phyloP scores from a whole-genome alignment of 2,113 vertebrate species.

The Pyxicephalus adspersus region DNA sequence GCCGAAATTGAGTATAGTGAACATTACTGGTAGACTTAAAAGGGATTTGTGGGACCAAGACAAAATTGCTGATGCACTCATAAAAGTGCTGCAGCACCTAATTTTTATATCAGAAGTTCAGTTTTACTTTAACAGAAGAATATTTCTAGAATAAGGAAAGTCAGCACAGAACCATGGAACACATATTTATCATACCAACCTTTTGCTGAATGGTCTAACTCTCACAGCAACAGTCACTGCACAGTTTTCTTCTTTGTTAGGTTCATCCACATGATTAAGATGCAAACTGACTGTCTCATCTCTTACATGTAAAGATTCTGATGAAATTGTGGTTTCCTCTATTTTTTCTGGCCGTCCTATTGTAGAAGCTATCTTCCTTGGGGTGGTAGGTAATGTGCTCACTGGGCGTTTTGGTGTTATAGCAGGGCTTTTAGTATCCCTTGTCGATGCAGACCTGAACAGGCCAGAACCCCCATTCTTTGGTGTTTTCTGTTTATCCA shows the following conservation, averaged over 20 bases:
- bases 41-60: too few relatives aligned
- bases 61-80: too few relatives aligned
- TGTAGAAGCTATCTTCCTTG: conserved; percentile 46
- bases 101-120: too few relatives aligned
- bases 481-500: conserved; percentile 68
- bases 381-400: conserved; percentile 2
- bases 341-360: conserved; percentile 48
- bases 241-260: conserved; percentile 81
- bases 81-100: too few relatives aligned
- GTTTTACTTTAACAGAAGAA: neutral
- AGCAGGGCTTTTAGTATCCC: conserved; percentile 30
- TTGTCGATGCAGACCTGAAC: conserved; percentile 50
- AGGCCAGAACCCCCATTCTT: conserved; percentile 56
- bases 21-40: too few relatives aligned
- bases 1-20: too few relatives aligned
- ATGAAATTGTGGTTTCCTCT: conserved; percentile 35
- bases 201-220: conserved; percentile 85
- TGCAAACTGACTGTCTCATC: conserved; percentile 57
- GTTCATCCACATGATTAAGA: conserved; percentile 53
- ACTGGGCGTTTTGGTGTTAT: conserved; percentile 28
- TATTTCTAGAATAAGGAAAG: neutral
- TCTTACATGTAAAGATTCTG: neutral
- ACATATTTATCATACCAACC: conserved; percentile 70
- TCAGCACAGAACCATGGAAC: neutral
- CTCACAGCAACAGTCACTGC: conserved; percentile 89